Evolutionary conservation across 1,140 invertebrate genomes (phyloP).

Genomic region (Drosophila mojavensis): DNA sequence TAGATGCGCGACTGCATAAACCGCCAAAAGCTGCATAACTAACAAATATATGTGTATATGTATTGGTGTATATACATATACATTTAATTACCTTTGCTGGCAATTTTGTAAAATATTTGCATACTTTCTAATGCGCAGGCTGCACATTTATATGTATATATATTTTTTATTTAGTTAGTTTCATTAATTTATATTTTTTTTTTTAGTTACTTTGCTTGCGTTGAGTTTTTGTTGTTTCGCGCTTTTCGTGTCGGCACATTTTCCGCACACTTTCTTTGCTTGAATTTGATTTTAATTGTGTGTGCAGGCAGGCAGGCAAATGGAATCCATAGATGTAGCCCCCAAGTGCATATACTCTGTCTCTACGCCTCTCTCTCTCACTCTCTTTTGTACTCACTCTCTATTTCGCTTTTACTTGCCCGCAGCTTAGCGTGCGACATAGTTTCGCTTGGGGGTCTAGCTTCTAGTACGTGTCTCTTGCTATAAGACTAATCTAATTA

Average conservation of each 20-base stretch:
- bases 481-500: conserved; percentile 74
- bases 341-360: conserved; percentile 15
- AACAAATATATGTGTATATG: conserved; percentile 8
- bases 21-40: conserved; percentile 21
- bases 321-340: conserved; percentile 34
- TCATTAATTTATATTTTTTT: conserved; percentile 11
- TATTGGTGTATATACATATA: conserved; percentile 37
- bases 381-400: neutral
- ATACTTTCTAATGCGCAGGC: conserved; percentile 75
- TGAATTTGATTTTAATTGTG: conserved; percentile 70
- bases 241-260: conserved; percentile 58
- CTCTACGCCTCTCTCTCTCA: neutral
- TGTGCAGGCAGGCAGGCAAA: conserved; percentile 18
- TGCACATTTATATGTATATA: conserved; percentile 30
- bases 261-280: conserved; percentile 64
- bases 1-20: conserved; percentile 41
- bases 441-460: conserved; percentile 61
- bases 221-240: conserved; percentile 14
- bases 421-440: conserved; percentile 72
- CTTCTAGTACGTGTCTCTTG: conserved; percentile 39
- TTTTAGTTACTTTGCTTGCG: conserved; percentile 23
- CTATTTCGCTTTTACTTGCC: conserved; percentile 5
- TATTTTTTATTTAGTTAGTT: conserved; percentile 18
- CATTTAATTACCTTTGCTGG: conserved; percentile 68
- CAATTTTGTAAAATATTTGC: conserved; percentile 75